phyloP scores from a whole-genome alignment of 1,140 invertebrate species.

The Drosophila nigrodunni region DNA sequence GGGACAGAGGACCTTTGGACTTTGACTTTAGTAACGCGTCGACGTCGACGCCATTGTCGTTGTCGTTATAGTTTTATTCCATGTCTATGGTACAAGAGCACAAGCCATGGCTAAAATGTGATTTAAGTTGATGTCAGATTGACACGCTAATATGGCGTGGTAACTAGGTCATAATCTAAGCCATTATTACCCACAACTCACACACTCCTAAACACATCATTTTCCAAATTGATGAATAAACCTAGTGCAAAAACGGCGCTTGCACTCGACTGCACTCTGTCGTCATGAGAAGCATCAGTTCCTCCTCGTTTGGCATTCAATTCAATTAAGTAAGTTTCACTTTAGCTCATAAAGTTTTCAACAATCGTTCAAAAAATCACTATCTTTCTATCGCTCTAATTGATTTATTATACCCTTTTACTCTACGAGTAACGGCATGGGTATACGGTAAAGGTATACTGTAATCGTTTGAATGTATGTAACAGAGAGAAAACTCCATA shows the following conservation, averaged over 20 bases:
- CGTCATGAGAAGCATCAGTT: conserved; percentile 21
- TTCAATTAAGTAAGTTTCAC: conserved; percentile 73
- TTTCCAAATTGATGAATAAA: conserved; percentile 56
- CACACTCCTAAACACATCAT: conserved; percentile 37
- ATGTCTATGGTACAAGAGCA: conserved; percentile 53
- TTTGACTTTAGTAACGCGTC: conserved; percentile 24
- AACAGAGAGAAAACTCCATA: no score
- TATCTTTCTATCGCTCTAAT: conserved; percentile 50
- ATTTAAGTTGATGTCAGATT: conserved; percentile 76
- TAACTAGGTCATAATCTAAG: conserved; percentile 61
- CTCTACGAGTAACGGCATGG: no score
- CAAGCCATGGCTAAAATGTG: conserved; percentile 69
- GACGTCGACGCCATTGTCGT: conserved; percentile 31
- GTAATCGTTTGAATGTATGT: no score
- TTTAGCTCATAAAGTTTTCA: conserved; percentile 34
- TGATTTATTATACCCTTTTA: conserved; percentile 39
- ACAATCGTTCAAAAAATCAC: conserved; percentile 1
- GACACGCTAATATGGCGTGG: conserved; percentile 72
- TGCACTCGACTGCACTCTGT: conserved; percentile 65
- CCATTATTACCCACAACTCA: conserved; percentile 27
- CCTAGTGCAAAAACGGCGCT: conserved; percentile 18
- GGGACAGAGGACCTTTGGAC: conserved; percentile 12
- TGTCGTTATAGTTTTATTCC: conserved; percentile 66
- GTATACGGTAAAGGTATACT: no score
- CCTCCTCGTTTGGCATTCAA: conserved; percentile 62